Evolutionary conservation across 92 coral and sea anemone species (phyloP).

Genomic region (Epizoanthus scotinus): DNA sequence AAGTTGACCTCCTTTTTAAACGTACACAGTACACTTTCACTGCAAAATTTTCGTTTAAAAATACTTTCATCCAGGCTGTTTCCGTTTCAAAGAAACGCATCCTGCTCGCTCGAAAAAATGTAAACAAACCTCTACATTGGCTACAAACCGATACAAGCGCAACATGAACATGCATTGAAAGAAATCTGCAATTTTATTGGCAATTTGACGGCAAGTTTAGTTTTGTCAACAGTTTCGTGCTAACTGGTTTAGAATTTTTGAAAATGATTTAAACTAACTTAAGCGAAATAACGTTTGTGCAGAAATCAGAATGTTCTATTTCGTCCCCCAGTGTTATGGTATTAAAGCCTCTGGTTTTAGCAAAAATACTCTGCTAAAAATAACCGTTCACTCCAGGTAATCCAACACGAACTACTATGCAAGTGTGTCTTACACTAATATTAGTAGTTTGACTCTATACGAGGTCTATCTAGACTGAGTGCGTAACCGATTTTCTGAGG

Average conservation of each 20-base stretch:
- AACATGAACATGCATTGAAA: neutral
- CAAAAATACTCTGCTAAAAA: too few relatives aligned
- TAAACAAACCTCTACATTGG: constrained; percentile 30
- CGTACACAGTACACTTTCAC: neutral
- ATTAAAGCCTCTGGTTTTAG: too few relatives aligned
- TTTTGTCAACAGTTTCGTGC: neutral
- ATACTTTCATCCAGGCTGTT: neutral
- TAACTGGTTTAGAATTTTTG: constrained; percentile 10
- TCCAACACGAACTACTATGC: neutral
- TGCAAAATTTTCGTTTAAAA: neutral
- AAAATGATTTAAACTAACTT: neutral
- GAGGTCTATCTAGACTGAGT: neutral
- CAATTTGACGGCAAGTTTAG: neutral
- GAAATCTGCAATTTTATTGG: constrained; percentile 35
- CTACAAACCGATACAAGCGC: neutral
- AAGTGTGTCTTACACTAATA: neutral
- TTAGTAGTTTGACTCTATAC: neutral
- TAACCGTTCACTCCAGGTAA: neutral
- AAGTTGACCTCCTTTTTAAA: neutral
- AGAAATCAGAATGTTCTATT: too few relatives aligned
- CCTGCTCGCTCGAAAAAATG: constrained; percentile 5
- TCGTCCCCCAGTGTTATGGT: too few relatives aligned
- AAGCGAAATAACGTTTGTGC: too few relatives aligned
- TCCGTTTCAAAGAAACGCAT: constrained; percentile 12
- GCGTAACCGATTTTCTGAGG: constrained; percentile 19